A percentile compares a stretch with the other conserved stretches of the same genome.
Evolutionary conservation across 2,113 vertebrate genomes (phyloP).

Genomic region (Centropus bengalensis): DNA sequence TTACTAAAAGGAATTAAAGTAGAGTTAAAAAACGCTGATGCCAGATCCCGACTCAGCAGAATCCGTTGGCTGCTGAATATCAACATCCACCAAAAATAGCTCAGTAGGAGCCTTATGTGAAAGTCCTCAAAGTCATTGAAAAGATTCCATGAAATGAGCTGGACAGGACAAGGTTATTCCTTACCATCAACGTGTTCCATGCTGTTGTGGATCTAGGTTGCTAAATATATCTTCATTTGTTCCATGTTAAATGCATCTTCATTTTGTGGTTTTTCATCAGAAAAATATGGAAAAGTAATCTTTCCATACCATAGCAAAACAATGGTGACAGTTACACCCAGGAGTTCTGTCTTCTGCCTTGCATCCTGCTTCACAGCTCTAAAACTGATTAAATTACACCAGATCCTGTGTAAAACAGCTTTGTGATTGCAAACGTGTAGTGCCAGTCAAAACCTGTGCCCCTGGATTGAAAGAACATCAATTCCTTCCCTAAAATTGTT

Average conservation of each 20-base stretch:
- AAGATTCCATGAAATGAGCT: conserved; percentile 35
- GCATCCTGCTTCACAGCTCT: background rate
- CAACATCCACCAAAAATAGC: conserved; percentile 64
- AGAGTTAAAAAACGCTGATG: conserved; percentile 47
- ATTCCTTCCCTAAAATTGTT: background rate
- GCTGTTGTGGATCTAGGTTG: background rate
- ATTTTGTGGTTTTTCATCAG: background rate
- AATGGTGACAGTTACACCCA: background rate
- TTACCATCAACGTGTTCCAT: background rate
- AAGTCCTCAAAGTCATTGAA: conserved; percentile 58
- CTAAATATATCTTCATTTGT: background rate
- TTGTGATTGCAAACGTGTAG: background rate
- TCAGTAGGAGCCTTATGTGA: conserved; percentile 11
- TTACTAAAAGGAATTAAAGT: background rate
- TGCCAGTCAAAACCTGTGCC: background rate
- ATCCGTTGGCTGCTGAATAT: conserved; percentile 45
- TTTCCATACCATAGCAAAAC: background rate
- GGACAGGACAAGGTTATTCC: background rate
- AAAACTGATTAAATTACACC: background rate
- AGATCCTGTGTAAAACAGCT: background rate
- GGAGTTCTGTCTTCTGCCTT: background rate
- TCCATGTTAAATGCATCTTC: background rate
- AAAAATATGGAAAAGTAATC: background rate
- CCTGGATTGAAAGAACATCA: background rate
- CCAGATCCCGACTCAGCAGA: conserved; percentile 46